These are phyloP conservation scores for Antechinus stuartii DNA, from an alignment of 2,113 vertebrate genomes.

Conservation along the genomic window DNA sequence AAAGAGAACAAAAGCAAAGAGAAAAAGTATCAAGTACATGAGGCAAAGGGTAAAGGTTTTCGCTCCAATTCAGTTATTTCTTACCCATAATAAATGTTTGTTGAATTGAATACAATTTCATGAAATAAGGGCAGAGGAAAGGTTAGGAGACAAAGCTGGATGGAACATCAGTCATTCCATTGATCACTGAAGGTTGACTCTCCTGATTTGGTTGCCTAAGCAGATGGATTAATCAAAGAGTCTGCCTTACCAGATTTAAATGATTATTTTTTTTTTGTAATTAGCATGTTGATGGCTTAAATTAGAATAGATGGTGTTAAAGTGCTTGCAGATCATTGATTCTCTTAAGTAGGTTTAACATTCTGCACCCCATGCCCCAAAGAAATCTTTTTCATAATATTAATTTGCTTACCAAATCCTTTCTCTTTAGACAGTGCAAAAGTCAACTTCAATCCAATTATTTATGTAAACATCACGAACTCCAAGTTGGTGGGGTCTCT, in stretches of 20 bases:
- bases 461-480: background rate
- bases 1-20: background rate
- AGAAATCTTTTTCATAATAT: background rate
- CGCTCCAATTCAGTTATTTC: background rate
- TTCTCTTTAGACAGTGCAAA: background rate
- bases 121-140: background rate
- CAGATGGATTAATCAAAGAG: background rate
- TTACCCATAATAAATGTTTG: background rate
- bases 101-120: conserved; percentile 1
- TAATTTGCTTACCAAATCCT: background rate
- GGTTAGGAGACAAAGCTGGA: background rate
- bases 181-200: background rate
- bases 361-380: background rate
- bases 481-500: background rate
- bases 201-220: background rate
- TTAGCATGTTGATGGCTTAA: no score
- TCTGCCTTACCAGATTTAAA: background rate
- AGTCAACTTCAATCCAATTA: background rate
- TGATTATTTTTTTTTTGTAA: background rate
- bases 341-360: background rate
- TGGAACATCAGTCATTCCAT: background rate
- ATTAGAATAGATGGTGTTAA: background rate
- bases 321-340: background rate
- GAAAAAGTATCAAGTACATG: background rate
- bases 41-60: background rate